Conservation (phyloP, 2,797 vertebrate species). For the Poeciliopsis paucimaculata region DNA sequence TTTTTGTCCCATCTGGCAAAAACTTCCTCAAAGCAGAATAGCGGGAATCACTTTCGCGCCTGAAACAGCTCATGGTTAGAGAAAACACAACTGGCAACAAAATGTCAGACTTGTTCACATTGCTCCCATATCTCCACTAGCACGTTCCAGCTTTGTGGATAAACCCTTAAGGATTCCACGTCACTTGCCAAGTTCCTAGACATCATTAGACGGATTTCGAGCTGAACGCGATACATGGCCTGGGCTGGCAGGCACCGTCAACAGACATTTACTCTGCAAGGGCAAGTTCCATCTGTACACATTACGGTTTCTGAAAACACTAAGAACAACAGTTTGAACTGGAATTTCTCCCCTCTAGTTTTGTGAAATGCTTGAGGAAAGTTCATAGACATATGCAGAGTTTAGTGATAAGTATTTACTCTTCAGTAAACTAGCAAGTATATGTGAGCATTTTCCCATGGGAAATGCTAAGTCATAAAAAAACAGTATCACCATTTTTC, state of each 20-base stretch:
- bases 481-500: not conserved
- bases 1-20: conserved; percentile 9
- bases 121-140: not conserved
- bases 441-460: not conserved
- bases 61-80: not conserved
- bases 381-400: not conserved
- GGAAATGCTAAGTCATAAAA: not conserved
- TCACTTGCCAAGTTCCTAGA: conserved; percentile 2
- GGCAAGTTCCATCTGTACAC: not conserved
- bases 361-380: not conserved
- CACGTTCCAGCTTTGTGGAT: conserved; percentile 4
- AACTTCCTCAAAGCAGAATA: not conserved
- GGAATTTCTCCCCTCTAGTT: not conserved
- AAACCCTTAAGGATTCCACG: not conserved
- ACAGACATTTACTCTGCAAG: not conserved
- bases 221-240: not conserved
- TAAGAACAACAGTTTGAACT: not conserved
- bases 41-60: not conserved
- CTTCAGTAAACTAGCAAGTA: not conserved
- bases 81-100: conserved; percentile 8
- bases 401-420: not conserved
- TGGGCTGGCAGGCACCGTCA: conserved; percentile 4
- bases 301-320: not conserved
- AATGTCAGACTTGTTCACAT: conserved; percentile 9
- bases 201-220: conserved; percentile 7